Base-by-base conservation (phyloP, 1,140 invertebrate species). In the Leptinotarsa texana region DNA sequence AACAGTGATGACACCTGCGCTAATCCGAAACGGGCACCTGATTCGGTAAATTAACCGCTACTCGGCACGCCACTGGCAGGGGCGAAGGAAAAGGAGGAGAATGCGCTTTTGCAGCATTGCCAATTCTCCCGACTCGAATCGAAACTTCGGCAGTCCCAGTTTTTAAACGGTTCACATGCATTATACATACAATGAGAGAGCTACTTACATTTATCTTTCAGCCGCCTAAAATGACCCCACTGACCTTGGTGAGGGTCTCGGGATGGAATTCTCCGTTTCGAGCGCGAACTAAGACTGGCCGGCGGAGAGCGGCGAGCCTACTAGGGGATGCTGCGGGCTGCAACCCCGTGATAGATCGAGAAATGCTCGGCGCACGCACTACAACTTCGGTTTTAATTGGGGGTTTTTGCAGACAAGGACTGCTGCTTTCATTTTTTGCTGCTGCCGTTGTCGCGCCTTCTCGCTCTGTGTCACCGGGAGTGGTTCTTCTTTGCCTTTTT, bases 361-460 rank as follows among this genome's bases (percentile, higher is more conserved):
- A 83, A 83, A 83, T 83, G 81, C 80, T 83, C 82, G 82, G 84
- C 84, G 84, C 84, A 85, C 84, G 84, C 84, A 84, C 83, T 83
- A 81, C 81, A 75, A 81, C 82, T 80, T 83, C 78, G 82, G 80
- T 84, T 83, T 84, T 84, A 84, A 84, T 84, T 84, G 82, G 83
- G 83, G 79, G 80, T 84, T 84, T 84, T 84, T 84, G 83, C 82
- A 79, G 80, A 81, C 79, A 65, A 73, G 71, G 71, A 73, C 63
- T 69, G 73, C 73, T 48, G 63, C 73, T 74, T 74, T 63, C 66
- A 77, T 75, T 79, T 79, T 79, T 79, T 77, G 65, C 67, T 69
- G 61, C 48, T 47, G 21, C 42, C 69, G 51, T 70, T 72, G 61
- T 75, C 57, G 24, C 24, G 67, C 48, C 70, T 63, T 75, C 72